Evolutionary conservation across 2,888 invertebrate species (phyloP).

Genomic region (Reticulitermes lucifugus): DNA sequence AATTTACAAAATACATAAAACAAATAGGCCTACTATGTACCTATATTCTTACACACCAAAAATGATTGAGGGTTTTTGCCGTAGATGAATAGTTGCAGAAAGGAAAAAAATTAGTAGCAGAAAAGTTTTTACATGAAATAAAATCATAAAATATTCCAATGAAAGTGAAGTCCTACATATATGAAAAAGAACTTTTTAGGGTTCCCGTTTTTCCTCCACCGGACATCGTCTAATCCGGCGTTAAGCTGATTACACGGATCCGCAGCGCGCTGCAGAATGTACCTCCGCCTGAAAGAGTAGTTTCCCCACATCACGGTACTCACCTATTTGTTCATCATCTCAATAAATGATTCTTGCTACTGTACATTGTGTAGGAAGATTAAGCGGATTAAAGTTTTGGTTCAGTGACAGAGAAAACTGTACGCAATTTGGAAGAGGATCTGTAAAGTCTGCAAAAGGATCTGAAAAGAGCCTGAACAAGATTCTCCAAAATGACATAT

Average conservation of each 20-base stretch:
- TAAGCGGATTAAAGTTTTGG: neutral
- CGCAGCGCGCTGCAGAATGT: neutral
- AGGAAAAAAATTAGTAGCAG: neutral
- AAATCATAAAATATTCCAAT: neutral
- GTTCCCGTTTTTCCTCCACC: neutral
- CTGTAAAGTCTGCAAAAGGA: too few relatives aligned
- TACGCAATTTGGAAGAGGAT: too few relatives aligned
- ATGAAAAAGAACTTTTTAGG: neutral
- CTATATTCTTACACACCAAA: too few relatives aligned
- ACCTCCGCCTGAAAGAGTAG: neutral
- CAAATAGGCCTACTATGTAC: too few relatives aligned
- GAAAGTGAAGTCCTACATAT: neutral
- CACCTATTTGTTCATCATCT: neutral
- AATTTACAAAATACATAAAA: too few relatives aligned
- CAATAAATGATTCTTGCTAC: neutral
- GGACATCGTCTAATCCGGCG: slow-evolving; percentile 10
- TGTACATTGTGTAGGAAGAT: neutral
- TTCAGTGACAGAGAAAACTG: too few relatives aligned
- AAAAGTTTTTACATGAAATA: neutral
- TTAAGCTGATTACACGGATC: slow-evolving; percentile 36
- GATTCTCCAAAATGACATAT: too few relatives aligned
- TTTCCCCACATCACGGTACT: neutral
- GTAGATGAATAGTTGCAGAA: neutral
- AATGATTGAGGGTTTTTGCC: too few relatives aligned
- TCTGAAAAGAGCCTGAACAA: too few relatives aligned